Conservation (phyloP, 2,888 invertebrate species). For the Netelia melanura region DNA sequence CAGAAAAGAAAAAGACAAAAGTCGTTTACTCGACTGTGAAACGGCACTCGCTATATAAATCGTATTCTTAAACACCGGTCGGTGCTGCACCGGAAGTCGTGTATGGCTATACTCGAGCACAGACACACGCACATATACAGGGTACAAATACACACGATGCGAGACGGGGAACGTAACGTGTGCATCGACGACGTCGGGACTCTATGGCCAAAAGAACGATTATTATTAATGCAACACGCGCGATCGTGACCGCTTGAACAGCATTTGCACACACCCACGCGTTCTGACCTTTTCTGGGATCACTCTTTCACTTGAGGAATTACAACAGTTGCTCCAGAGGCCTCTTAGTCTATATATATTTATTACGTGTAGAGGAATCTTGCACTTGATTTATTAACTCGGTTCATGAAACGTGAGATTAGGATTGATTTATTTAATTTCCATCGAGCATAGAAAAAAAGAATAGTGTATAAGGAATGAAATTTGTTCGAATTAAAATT, state of each 20-base stretch:
- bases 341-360: no score
- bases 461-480: neutral
- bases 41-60: neutral
- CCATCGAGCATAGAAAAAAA: neutral
- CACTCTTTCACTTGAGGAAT: conserved; percentile 50
- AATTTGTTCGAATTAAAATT: neutral
- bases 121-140: neutral
- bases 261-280: conserved; percentile 58
- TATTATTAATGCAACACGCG: conserved; percentile 57
- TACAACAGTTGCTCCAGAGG: conserved; percentile 44
- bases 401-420: conserved; percentile 10
- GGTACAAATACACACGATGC: neutral
- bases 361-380: neutral
- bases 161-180: neutral
- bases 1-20: neutral
- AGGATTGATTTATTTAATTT: neutral
- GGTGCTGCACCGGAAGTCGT: conserved; percentile 44
- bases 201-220: conserved; percentile 52
- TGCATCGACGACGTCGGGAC: conserved; percentile 28
- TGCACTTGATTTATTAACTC: conserved; percentile 25
- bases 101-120: conserved; percentile 38
- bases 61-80: conserved; percentile 32
- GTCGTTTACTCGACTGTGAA: conserved; percentile 4
- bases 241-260: conserved; percentile 57
- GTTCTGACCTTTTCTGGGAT: conserved; percentile 56